These are phyloP conservation scores for Parazoanthus darwini DNA, from an alignment of 92 coral and sea anemone species.

Conservation along the genomic window DNA sequence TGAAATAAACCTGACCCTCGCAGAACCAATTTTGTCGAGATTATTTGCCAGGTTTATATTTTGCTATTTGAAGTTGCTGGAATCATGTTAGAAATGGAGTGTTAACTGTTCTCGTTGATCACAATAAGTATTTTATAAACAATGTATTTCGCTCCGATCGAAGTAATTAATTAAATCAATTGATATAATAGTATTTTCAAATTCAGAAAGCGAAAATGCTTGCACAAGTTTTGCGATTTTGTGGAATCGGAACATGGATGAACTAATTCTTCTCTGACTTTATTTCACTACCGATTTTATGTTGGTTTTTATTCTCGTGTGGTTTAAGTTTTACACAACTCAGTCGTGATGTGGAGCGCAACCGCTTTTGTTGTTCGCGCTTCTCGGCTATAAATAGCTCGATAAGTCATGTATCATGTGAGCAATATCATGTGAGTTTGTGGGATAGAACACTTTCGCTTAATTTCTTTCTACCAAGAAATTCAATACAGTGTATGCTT, in stretches of 20 bases:
- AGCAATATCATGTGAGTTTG: neutral
- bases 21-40: neutral
- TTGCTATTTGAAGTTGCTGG: neutral
- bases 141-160: neutral
- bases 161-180: neutral
- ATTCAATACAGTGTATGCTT: no score
- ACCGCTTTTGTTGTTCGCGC: neutral
- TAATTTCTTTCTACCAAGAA: neutral
- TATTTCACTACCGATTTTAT: neutral
- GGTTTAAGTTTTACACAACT: neutral
- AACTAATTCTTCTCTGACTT: neutral
- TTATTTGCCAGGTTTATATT: neutral
- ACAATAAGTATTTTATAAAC: neutral
- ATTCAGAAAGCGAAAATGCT: neutral
- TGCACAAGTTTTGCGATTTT: no score
- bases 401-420: neutral
- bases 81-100: neutral
- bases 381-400: conserved; percentile 15
- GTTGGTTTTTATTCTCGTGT: neutral
- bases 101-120: neutral
- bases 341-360: neutral
- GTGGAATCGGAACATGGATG: neutral
- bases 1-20: neutral
- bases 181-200: neutral
- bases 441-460: neutral